Percentiles rank a stretch among this genome's conserved stretches.
These are phyloP conservation scores for Conus betulinus DNA, from an alignment of 1,140 invertebrate genomes.

Conservation along the genomic window DNA sequence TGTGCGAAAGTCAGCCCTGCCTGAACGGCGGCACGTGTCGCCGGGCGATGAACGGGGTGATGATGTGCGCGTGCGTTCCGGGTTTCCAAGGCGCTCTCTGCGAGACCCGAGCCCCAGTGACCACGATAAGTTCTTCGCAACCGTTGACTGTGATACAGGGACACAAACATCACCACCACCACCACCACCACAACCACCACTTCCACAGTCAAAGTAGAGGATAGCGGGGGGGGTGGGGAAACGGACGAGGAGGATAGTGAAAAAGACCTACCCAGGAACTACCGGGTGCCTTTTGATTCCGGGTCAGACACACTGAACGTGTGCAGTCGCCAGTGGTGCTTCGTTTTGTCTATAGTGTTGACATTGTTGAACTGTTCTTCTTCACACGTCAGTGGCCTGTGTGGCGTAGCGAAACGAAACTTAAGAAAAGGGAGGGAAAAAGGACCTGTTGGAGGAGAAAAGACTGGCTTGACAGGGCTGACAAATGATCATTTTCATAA, in stretches of 20 bases:
- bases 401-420: too few species aligned
- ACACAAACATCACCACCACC: not conserved
- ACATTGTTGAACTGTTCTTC: not conserved
- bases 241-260: not conserved
- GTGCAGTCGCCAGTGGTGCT: not conserved
- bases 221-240: not conserved
- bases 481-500: too few species aligned
- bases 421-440: too few species aligned
- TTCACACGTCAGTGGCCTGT: not conserved
- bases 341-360: not conserved
- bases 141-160: not conserved
- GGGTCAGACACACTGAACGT: not conserved
- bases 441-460: too few species aligned
- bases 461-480: too few species aligned
- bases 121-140: not conserved
- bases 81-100: conserved; percentile 26
- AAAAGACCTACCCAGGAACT: conserved; percentile 13
- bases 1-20: conserved; percentile 49
- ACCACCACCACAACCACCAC: not conserved
- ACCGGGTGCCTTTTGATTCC: not conserved
- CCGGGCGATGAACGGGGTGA: not conserved
- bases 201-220: not conserved
- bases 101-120: not conserved
- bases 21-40: conserved; percentile 51
- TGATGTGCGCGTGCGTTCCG: conserved; percentile 20